Evolutionary conservation across 2,797 vertebrate species (phyloP).

Genomic region (Enteromius radiatus): DNA sequence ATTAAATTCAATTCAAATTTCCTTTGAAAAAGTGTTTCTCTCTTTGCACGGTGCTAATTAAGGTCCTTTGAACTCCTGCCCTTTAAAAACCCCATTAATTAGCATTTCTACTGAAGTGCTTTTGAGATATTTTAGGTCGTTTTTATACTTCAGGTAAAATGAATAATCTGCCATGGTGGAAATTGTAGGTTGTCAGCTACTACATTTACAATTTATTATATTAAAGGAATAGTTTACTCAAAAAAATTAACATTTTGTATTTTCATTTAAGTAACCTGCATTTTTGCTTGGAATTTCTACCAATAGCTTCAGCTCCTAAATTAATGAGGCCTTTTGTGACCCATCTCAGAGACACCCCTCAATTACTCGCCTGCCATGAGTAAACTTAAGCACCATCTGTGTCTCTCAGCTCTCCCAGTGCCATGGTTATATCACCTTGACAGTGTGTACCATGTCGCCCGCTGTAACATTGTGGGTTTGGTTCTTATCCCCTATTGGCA

Average conservation of each 20-base stretch:
- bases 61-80: background rate
- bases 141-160: background rate
- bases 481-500: conserved; percentile 26
- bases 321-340: conserved; percentile 3
- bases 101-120: background rate
- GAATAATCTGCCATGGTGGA: background rate
- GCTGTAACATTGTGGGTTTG: conserved; percentile 20
- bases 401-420: conserved; percentile 46
- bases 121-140: background rate
- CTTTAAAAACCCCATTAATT: conserved; percentile 11
- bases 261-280: background rate
- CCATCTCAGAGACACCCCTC: conserved; percentile 34
- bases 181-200: background rate
- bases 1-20: background rate
- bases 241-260: background rate
- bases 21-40: background rate
- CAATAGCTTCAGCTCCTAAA: conserved; percentile 1
- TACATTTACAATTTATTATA: background rate
- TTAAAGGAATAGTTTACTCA: background rate
- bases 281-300: conserved; percentile 5
- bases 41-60: conserved; percentile 1
- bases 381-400: conserved; percentile 61
- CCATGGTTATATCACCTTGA: conserved; percentile 50
- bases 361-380: conserved; percentile 32
- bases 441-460: conserved; percentile 34